Conservation (phyloP, 2,113 vertebrate genomes). For the Gadus chalcogrammus region DNA sequence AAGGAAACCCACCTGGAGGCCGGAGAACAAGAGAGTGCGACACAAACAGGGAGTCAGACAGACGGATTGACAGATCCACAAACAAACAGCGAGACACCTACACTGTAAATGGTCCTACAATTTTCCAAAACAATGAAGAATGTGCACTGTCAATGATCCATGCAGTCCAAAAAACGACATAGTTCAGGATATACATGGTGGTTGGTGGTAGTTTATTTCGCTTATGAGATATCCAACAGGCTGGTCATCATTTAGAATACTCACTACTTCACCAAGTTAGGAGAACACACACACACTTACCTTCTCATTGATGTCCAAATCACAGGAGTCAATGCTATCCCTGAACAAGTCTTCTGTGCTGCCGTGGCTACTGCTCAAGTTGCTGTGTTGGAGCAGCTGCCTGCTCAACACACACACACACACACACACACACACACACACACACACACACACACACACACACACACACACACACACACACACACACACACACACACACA, state of each 20-base stretch:
- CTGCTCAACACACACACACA: slow-evolving; percentile 61
- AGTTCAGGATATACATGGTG: no score
- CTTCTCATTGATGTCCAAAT: slow-evolving; percentile 94
- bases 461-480: slow-evolving; percentile 15
- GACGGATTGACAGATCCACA: slow-evolving; percentile 10
- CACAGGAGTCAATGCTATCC: slow-evolving; percentile 94
- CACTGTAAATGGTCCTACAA: background rate
- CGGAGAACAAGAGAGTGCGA: background rate
- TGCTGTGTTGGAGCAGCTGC: slow-evolving; percentile 93
- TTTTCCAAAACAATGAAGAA: background rate
- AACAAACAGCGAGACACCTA: background rate
- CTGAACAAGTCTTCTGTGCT: slow-evolving; percentile 95
- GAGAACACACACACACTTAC: slow-evolving; percentile 53
- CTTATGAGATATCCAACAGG: no score
- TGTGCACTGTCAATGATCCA: no score
- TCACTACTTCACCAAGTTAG: no score
- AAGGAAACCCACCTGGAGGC: slow-evolving; percentile 81
- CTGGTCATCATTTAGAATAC: no score
- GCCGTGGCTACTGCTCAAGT: slow-evolving; percentile 94
- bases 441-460: slow-evolving; percentile 15
- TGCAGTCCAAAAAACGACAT: no score
- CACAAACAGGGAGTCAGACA: slow-evolving; percentile 12
- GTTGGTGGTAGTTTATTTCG: no score
- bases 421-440: slow-evolving; percentile 28
- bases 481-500: slow-evolving; percentile 16